phyloP scores from a whole-genome alignment of 2,888 invertebrate genomes.

The Euproctis similis region DNA sequence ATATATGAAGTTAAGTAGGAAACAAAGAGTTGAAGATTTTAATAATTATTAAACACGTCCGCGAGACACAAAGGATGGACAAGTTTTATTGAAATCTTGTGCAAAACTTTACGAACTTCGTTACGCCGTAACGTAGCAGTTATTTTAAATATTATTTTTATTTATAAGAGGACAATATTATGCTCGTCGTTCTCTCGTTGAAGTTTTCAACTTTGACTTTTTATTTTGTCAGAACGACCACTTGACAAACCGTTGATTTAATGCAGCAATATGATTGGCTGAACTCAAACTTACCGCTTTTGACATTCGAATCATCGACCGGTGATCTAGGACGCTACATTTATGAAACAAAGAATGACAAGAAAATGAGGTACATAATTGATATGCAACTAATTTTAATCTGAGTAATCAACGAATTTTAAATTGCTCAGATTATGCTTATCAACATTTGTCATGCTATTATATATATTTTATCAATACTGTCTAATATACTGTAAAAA shows the following conservation, averaged over 20 bases:
- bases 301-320: constrained; percentile 37
- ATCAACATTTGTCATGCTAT: too few relatives aligned
- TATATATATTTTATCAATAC: too few relatives aligned
- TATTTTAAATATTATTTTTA: constrained; percentile 42
- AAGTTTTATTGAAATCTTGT: constrained; percentile 28
- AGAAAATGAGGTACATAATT: too few relatives aligned
- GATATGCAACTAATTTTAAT: too few relatives aligned
- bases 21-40: constrained; percentile 21
- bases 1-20: constrained; percentile 12
- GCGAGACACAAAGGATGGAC: constrained; percentile 29
- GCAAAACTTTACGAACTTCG: constrained; percentile 30
- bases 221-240: constrained; percentile 7
- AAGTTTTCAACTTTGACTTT: constrained; percentile 8
- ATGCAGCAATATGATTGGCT: constrained; percentile 47
- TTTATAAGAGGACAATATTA: constrained; percentile 21
- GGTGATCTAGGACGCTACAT: constrained; percentile 40
- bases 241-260: constrained; percentile 45
- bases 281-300: constrained; percentile 51
- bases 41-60: constrained; percentile 30
- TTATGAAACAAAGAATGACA: too few relatives aligned
- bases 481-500: too few relatives aligned
- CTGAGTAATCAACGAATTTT: too few relatives aligned
- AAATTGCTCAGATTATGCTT: too few relatives aligned
- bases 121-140: constrained; percentile 49
- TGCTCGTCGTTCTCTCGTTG: too few relatives aligned